Evolutionary conservation across 2,888 invertebrate genomes (phyloP).

Genomic region (Coronaproctus castanopsis): DNA sequence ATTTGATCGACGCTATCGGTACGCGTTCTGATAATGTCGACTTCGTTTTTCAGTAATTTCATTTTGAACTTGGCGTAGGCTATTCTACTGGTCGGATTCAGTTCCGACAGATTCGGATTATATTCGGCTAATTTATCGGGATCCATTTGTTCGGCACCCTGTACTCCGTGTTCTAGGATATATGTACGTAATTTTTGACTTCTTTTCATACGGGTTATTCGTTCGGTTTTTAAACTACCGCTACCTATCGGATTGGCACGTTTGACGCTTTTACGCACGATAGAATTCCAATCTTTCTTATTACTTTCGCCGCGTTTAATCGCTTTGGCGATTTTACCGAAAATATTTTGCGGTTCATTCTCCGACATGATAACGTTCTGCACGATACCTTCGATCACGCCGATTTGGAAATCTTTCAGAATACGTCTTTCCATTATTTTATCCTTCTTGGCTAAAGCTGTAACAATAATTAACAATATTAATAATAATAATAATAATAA

Average conservation of each 20-base stretch:
- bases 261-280: constrained; percentile 49
- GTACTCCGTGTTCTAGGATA: constrained; percentile 41
- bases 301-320: constrained; percentile 40
- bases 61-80: constrained; percentile 78
- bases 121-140: constrained; percentile 55
- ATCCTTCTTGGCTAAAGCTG: constrained; percentile 45
- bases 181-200: constrained; percentile 50
- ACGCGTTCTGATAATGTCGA: constrained; percentile 23
- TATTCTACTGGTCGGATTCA: constrained; percentile 58
- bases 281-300: constrained; percentile 59
- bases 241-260: constrained; percentile 58
- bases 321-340: constrained; percentile 61
- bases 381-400: constrained; percentile 62
- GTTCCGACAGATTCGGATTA: constrained; percentile 54
- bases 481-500: no score
- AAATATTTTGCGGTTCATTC: constrained; percentile 53
- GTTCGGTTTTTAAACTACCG: constrained; percentile 41
- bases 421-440: constrained; percentile 69
- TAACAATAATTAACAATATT: no score
- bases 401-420: constrained; percentile 76
- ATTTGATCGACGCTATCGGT: neutral
- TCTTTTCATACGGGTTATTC: constrained; percentile 28
- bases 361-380: constrained; percentile 42
- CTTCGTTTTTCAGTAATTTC: constrained; percentile 41
- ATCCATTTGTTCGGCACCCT: constrained; percentile 32